Base-by-base conservation (phyloP, 2,797 vertebrate species). In the Danionella dracula region DNA sequence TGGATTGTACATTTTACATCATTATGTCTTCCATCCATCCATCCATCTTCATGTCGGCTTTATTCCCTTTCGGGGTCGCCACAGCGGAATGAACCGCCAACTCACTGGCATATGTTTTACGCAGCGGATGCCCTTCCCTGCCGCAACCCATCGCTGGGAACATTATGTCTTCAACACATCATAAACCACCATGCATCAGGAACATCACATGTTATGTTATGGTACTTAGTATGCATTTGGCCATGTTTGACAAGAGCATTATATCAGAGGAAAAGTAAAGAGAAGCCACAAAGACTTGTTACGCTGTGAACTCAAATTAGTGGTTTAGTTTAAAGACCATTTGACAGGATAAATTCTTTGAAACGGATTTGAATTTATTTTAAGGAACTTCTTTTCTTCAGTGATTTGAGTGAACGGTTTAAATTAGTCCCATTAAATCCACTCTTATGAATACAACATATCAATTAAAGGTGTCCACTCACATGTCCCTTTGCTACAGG, bases 351-450 rank as follows among this genome's bases (percentile, higher is more conserved):
- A 21, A 41, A 53, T 73, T 79, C 77, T 76, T 74, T 68, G 15
- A n/a, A 23, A 32, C 42, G 1, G 10, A 32, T 40, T 60, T 44
- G 27, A 41, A 42, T 35, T 71, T 70, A 69, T 73, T 70, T 57
- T 72, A 65, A 66, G 27, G 40, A 68, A 66, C 49, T 82, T 79
- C 81, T 79, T 78, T 77, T 59, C 73, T 76, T 73, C 67, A 65
- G 67, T 81, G 59, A 74, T 50, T 65, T 68, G 54, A 69, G 5
- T 58, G 9, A 42, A 15, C 23, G 17, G 12, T 57, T 13, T 70
- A 66, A 49, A 72, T 51, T 51, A 60, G 72, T 78, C 72, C 75
- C 42, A 66, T 75, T 75, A 20, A 23, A 27, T 20, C 19, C 0
- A 4, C n/a, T 23, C 20, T n/a, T 55, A 19, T 44, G 71, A 76